These are phyloP conservation scores for Stenodema calcarata DNA, from an alignment of 2,888 invertebrate species.

Conservation along the genomic window DNA sequence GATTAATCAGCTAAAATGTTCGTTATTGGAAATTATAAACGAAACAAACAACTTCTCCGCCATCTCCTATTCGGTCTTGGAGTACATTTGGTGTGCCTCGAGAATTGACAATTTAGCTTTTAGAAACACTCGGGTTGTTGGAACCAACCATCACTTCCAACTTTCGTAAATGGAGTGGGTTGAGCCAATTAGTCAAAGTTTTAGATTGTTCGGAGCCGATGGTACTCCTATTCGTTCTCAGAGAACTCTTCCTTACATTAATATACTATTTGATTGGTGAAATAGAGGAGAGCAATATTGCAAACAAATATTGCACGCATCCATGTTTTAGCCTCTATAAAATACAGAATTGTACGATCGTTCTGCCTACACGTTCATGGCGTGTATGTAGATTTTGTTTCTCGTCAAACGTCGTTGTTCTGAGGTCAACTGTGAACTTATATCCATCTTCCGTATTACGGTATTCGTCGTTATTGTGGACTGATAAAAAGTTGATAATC, in stretches of 20 bases:
- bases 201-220: background rate
- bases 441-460: too few relatives aligned
- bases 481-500: too few relatives aligned
- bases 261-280: background rate
- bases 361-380: too few relatives aligned
- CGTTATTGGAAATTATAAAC: too few relatives aligned
- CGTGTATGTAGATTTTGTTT: too few relatives aligned
- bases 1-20: too few relatives aligned
- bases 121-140: background rate
- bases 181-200: constrained; percentile 11
- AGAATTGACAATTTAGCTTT: background rate
- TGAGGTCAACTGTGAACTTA: too few relatives aligned
- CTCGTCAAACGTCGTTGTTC: too few relatives aligned
- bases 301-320: too few relatives aligned
- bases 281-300: background rate
- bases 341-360: too few relatives aligned
- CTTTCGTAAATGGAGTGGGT: background rate
- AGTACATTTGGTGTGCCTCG: background rate
- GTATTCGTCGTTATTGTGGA: too few relatives aligned
- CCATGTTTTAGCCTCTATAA: too few relatives aligned
- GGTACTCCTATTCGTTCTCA: background rate
- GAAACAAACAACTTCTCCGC: background rate
- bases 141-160: background rate
- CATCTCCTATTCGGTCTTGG: background rate
- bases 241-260: background rate